A percentile compares a stretch with the other conserved stretches of the same genome.
These are phyloP conservation scores for Augiades crinisus DNA, from an alignment of 2,888 invertebrate genomes.

Conservation along the genomic window DNA sequence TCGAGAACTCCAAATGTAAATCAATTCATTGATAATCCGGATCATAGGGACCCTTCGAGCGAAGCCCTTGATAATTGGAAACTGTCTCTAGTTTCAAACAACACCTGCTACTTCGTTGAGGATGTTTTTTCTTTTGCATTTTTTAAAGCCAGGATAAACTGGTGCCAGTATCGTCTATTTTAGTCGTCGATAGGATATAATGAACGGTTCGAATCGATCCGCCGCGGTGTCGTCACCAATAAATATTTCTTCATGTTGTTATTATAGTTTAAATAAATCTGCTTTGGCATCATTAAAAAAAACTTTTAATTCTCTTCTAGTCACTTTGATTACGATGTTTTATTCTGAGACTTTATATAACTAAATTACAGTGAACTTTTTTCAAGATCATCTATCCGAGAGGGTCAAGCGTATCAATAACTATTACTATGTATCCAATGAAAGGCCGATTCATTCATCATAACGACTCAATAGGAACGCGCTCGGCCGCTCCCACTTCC, in stretches of 20 bases:
- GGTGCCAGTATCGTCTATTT: conserved; percentile 21
- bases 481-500: conserved; percentile 58
- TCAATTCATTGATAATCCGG: conserved; percentile 76
- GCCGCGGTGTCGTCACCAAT: conserved; percentile 19
- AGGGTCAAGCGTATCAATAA: conserved; percentile 33
- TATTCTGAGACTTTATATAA: not conserved
- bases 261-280: conserved; percentile 40
- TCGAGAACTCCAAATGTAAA: conserved; percentile 63
- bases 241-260: conserved; percentile 43
- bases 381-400: not conserved
- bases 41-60: conserved; percentile 54
- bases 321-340: not conserved
- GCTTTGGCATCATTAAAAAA: conserved; percentile 32
- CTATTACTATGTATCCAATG: conserved; percentile 54
- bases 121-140: conserved; percentile 29
- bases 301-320: not conserved
- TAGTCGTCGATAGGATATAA: conserved; percentile 22
- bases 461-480: conserved; percentile 64
- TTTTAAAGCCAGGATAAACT: conserved; percentile 29
- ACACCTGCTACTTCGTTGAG: conserved; percentile 47
- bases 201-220: conserved; percentile 22
- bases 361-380: not conserved
- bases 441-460: conserved; percentile 75
- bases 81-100: conserved; percentile 60
- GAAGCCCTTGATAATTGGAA: conserved; percentile 64